Evolutionary conservation across 2,797 vertebrate species (phyloP).

Genomic region (Aeoliscus strigatus): DNA sequence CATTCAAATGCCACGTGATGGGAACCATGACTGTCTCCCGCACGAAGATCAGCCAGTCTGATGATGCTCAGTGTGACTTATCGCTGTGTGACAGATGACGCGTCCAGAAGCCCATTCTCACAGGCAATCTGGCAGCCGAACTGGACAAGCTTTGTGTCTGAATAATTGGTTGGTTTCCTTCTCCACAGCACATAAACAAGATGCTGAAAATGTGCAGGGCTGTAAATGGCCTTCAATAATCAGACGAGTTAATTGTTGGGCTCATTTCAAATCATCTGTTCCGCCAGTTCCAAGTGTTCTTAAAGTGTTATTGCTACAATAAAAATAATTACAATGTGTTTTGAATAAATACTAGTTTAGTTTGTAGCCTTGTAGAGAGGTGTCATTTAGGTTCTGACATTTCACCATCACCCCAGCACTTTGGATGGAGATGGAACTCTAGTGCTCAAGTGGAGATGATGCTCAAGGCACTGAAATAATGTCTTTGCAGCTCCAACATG

Average conservation of each 20-base stretch:
- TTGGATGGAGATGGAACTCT: too few species aligned
- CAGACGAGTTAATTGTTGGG: background rate
- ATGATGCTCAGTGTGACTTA: constrained; percentile 24
- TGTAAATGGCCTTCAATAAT: constrained; percentile 11
- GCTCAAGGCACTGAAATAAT: too few species aligned
- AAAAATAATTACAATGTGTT: too few species aligned
- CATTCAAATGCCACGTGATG: constrained; percentile 19
- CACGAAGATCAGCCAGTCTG: constrained; percentile 24
- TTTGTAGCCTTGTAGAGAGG: too few species aligned
- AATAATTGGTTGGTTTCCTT: background rate
- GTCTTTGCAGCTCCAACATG: too few species aligned
- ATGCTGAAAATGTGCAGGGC: constrained; percentile 3
- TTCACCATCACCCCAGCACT: too few species aligned
- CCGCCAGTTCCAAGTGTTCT: too few species aligned
- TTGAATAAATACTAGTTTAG: too few species aligned
- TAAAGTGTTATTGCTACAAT: too few species aligned
- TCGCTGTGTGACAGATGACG: constrained; percentile 23
- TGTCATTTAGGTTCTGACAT: too few species aligned
- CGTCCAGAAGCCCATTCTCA: constrained; percentile 14
- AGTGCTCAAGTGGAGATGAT: too few species aligned
- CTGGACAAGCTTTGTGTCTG: constrained; percentile 22
- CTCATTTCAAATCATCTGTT: background rate
- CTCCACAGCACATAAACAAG: constrained; percentile 4
- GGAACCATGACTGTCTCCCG: constrained; percentile 24
- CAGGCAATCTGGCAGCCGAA: constrained; percentile 16